Evolutionary conservation across 2,113 vertebrate genomes (phyloP), one percentile per base, ranked within the genome.

Genomic region (Petrocephalus zakoni): DNA sequence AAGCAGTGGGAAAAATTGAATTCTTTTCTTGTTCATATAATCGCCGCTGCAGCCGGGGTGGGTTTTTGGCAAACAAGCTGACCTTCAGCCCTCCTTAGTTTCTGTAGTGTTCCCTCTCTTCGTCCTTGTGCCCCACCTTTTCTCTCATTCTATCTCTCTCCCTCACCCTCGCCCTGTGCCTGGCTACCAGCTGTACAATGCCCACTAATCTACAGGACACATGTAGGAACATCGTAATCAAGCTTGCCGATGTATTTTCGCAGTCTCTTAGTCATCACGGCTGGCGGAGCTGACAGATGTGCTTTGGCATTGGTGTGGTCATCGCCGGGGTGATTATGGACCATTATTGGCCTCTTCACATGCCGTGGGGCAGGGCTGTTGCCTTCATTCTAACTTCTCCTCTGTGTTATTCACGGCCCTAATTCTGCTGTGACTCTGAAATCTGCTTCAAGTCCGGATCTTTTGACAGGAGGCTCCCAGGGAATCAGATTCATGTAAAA

Each of bases 381-480:
- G 87, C 55, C 49, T 29, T 34, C 52, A 55, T 68, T 85, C 86
- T 78, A 81, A 90, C 64, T 78, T 84, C n/a, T n/a, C 83, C 34
- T 78, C 22, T 29, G 53, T 90, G 78, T 89, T 88, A 78, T 64
- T 85, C 83, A 68, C 72, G 10, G 46, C 29, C 13, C 11, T 89
- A 87, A 90, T 89, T 47, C 90, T 42, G 34, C 88, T 8, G 46
- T n/a, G 56, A 22, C 82, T 51, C 46, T 85, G 78, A 22, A 58
- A 64, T 21, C 42, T 37, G 22, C 52, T 85, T 42, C 56, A 64
- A 25, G 87, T 53, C 75, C 85, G 22, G 64, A 51, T 64, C 19
- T 13, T 81, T 55, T 72, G 82, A 90, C 89, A 88, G 87, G 51
- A 25, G 9, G 47, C 46, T 64, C 88, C 52, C 34, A n/a, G 49